phyloP scores from a whole-genome alignment of 1,140 invertebrate species.

The Danaus melanippus region DNA sequence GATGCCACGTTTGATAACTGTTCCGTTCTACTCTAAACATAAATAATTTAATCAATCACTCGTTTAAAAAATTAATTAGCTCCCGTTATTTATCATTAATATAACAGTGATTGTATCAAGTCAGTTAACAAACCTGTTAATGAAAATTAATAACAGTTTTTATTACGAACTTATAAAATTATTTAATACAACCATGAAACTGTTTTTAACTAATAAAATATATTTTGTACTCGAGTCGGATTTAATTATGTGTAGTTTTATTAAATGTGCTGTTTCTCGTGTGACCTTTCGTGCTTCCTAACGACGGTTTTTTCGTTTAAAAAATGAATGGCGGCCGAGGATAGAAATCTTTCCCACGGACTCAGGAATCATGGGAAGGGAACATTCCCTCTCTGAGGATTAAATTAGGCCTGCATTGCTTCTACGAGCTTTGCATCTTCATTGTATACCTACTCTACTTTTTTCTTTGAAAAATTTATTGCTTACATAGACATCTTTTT shows the following conservation, averaged over 20 bases:
- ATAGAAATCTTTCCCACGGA: conserved; percentile 63
- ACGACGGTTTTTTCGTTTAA: conserved; percentile 46
- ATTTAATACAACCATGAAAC: no score
- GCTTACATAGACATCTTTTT: background rate
- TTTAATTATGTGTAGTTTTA: conserved; percentile 19
- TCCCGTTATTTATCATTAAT: no score
- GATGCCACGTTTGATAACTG: conserved; percentile 12
- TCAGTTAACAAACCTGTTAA: no score
- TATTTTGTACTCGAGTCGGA: background rate
- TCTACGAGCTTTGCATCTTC: conserved; percentile 6
- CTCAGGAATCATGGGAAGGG: conserved; percentile 47
- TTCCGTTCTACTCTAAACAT: background rate
- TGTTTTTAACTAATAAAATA: no score
- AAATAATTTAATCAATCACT: no score
- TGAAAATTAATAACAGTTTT: no score
- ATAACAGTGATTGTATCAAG: no score
- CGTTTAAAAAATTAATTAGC: no score
- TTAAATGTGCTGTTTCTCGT: conserved; percentile 32
- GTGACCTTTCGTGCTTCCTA: conserved; percentile 37
- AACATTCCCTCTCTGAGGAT: conserved; percentile 25
- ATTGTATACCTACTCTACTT: background rate
- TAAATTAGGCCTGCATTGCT: conserved; percentile 18
- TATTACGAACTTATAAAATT: no score
- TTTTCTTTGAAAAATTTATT: no score
- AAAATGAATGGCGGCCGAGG: conserved; percentile 50